These are phyloP conservation scores for Mythimna pallens DNA, from an alignment of 2,888 invertebrate species.

Conservation along the genomic window DNA sequence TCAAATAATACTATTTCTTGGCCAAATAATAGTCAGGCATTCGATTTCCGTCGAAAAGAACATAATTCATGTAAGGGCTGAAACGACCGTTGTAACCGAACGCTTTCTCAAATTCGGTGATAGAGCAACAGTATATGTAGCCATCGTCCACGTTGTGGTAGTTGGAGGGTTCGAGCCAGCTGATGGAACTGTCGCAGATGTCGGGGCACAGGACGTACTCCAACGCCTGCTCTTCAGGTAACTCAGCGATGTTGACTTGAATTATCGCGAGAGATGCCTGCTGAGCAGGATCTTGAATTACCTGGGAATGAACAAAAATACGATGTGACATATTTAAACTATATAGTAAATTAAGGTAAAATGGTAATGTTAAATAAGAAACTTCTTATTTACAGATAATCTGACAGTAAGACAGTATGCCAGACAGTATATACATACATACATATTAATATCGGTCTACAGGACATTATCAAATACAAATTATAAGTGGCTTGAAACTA, in stretches of 20 bases:
- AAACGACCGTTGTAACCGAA: constrained; percentile 67
- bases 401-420: too few relatives aligned
- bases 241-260: constrained; percentile 77
- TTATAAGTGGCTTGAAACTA: too few relatives aligned
- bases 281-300: constrained; percentile 71
- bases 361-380: too few relatives aligned
- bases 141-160: constrained; percentile 73
- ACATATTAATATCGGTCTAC: too few relatives aligned
- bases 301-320: constrained; percentile 65
- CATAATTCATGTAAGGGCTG: constrained; percentile 27
- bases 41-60: constrained; percentile 21
- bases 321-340: too few relatives aligned
- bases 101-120: constrained; percentile 70
- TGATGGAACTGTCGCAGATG: constrained; percentile 66
- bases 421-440: too few relatives aligned
- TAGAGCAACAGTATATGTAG: constrained; percentile 75
- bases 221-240: constrained; percentile 58
- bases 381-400: too few relatives aligned
- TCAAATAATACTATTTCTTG: constrained; percentile 2
- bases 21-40: constrained; percentile 6
- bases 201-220: constrained; percentile 72
- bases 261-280: constrained; percentile 75
- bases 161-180: constrained; percentile 70
- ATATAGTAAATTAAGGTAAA: too few relatives aligned
- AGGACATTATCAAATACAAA: too few relatives aligned